Evolutionary conservation across 1,140 invertebrate species (phyloP).

Genomic region (Eumaeus atala): DNA sequence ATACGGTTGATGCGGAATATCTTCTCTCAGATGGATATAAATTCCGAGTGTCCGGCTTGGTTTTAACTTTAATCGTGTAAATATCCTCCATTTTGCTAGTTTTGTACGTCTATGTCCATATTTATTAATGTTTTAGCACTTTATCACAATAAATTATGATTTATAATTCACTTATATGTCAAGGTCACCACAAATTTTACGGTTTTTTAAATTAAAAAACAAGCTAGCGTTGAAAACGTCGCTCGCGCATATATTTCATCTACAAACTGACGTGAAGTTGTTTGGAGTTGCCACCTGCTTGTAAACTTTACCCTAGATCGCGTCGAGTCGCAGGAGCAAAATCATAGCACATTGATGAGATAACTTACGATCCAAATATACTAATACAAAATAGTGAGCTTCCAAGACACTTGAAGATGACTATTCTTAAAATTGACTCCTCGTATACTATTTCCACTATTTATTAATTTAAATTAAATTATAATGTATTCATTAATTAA

Average conservation of each 20-base stretch:
- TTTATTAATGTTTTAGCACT: conserved; percentile 8
- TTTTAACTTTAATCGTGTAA: conserved; percentile 78
- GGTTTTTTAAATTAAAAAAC: conserved; percentile 13
- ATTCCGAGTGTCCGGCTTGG: conserved; percentile 75
- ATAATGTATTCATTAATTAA: too few species aligned
- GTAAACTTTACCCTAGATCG: background rate
- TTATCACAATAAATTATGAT: conserved; percentile 8
- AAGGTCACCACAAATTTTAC: conserved; percentile 15
- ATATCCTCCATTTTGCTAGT: conserved; percentile 77
- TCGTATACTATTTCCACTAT: too few species aligned
- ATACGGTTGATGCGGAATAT: conserved; percentile 79
- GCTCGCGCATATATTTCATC: conserved; percentile 10
- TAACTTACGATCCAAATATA: background rate
- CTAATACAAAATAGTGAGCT: too few species aligned
- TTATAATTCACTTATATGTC: conserved; percentile 15
- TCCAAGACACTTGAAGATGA: too few species aligned
- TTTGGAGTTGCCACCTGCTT: background rate
- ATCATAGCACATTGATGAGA: conserved; percentile 4
- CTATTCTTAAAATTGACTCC: too few species aligned
- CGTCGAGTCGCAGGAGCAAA: conserved; percentile 4
- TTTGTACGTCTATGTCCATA: conserved; percentile 25
- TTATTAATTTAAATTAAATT: too few species aligned
- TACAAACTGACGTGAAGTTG: conserved; percentile 15
- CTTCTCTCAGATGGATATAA: conserved; percentile 78
- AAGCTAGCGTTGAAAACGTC: background rate